Conservation (phyloP, 2,797 vertebrate species). For the Argya squamiceps region DNA sequence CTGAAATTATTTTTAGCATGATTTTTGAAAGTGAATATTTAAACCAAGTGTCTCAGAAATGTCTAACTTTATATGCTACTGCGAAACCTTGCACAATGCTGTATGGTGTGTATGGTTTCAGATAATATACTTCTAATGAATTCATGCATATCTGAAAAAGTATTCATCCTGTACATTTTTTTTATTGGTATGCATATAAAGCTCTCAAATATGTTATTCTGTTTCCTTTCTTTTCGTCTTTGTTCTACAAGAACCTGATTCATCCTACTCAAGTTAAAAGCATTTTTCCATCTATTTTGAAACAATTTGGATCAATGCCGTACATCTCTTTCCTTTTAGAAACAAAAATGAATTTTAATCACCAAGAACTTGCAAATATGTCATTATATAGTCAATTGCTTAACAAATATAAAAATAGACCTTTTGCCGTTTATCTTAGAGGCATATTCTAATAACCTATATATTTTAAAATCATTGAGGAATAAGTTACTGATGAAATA, state of each 20-base stretch:
- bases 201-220: not conserved
- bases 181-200: not conserved
- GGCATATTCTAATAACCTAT: not conserved
- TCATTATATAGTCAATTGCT: not conserved
- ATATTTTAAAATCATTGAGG: not conserved
- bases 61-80: not conserved
- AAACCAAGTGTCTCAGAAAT: not conserved
- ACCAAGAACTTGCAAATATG: not conserved
- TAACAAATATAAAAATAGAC: not conserved
- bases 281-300: not conserved
- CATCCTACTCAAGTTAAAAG: not conserved
- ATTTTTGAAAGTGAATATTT: not conserved
- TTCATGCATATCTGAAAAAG: not conserved
- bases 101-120: not conserved
- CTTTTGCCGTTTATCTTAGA: not conserved
- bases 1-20: not conserved
- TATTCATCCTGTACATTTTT: not conserved
- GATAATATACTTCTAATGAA: not conserved
- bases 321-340: not conserved
- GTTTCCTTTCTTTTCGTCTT: not conserved
- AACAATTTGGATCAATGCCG: not conserved
- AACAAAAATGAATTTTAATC: not conserved
- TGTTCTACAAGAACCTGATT: not conserved
- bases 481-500: not conserved
- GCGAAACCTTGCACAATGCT: not conserved